Percentiles rank a stretch among this genome's conserved stretches.
phyloP scores from a whole-genome alignment of 2,113 vertebrate species.

The Thinocorus orbignyianus region DNA sequence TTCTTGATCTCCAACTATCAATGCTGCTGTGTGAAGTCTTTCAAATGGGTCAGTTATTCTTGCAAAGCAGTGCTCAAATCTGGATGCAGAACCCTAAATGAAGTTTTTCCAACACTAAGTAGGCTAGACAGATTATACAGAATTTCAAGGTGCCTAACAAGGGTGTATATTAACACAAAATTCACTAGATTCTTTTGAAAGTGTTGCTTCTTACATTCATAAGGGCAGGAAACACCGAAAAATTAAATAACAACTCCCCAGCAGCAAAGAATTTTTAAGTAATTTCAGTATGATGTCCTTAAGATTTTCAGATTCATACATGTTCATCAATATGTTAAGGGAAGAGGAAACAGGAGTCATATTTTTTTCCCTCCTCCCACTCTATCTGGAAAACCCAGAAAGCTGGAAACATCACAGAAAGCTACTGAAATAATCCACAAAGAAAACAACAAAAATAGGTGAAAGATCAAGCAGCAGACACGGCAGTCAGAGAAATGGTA shows the following conservation, averaged over 20 bases:
- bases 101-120: background rate
- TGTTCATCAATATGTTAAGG: background rate
- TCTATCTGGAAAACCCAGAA: background rate
- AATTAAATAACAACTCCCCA: background rate
- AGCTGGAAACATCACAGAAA: background rate
- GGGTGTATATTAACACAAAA: background rate
- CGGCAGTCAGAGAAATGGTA: background rate
- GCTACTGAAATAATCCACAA: background rate
- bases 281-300: background rate
- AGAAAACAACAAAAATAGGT: background rate
- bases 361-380: background rate
- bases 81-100: background rate
- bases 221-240: background rate
- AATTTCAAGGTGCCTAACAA: background rate
- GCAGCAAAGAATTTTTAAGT: background rate
- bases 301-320: background rate
- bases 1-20: background rate
- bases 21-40: background rate
- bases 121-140: background rate
- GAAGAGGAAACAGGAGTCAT: background rate
- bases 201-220: background rate
- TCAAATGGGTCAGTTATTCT: background rate
- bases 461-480: background rate
- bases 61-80: background rate
- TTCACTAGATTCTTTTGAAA: background rate